Evolutionary conservation across 2,113 vertebrate genomes (phyloP), one percentile per base, ranked within the genome.

Genomic region (Rattus rattus): DNA sequence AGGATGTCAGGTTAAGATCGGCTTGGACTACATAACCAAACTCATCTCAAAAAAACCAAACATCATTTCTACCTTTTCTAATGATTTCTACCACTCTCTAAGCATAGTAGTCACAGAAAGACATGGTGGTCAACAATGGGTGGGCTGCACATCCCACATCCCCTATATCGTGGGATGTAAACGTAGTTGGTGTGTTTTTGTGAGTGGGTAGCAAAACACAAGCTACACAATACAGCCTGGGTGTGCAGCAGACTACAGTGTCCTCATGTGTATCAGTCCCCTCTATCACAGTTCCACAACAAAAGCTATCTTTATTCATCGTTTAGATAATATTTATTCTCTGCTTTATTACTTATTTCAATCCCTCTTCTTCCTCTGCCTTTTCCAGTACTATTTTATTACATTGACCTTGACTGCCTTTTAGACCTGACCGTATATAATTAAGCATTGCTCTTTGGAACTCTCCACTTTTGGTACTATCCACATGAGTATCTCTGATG

Each of bases 351-450:
- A n/a, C 47, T 92, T 91, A 79, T 75, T 56, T 84, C 56, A n/a
- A 6, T 81, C 24, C 16, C n/a, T 19, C 17, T 26, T 49, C 52
- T 75, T n/a, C 72, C 39, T 77, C 65, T 90, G 87, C 43, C 11
- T 75, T 83, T 83, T 93, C 61, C 49, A 43, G 67, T 80, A 81
- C n/a, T 52, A 59, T 93, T 90, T 91, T 95, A n/a, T 76, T 76
- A 72, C 56, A 52, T 65, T 72, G 65, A 81, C 94, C 39, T 88
- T 49, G 3, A 84, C 70, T 90, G 20, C 39, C 63, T 92, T 88
- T 88, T 92, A 63, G 92, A 88, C 26, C 59, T 95, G 81, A 87
- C 91, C 88, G 76, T 61, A 43, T 72, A 17, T 92, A 90, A 76
- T 81, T 94, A 90, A 91, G 91, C 39, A 56, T 26, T 72, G 59